Conservation (phyloP, 2,888 invertebrate genomes). For the Kryphioiulus occultus region DNA sequence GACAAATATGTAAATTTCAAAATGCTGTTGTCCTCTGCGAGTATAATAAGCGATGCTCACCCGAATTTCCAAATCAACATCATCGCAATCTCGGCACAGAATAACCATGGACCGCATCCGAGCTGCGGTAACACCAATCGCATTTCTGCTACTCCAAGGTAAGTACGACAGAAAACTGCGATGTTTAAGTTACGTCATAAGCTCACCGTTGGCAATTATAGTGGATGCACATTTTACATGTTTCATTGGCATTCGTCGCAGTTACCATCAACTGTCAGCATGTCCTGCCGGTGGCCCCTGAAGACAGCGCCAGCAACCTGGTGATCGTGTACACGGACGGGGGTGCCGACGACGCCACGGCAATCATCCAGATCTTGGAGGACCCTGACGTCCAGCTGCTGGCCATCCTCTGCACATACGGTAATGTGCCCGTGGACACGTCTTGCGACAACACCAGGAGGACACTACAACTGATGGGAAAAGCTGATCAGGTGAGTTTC, state of each 20-base stretch:
- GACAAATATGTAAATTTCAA: too few species aligned
- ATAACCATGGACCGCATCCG: background rate
- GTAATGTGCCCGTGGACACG: conserved; percentile 37
- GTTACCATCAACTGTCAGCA: background rate
- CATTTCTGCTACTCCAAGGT: background rate
- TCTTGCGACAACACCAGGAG: conserved; percentile 27
- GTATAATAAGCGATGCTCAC: background rate
- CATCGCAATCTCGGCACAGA: background rate
- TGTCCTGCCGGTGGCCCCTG: background rate
- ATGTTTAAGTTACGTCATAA: background rate
- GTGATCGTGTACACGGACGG: conserved; percentile 44
- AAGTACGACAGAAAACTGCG: background rate
- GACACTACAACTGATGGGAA: conserved; percentile 41
- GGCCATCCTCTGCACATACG: conserved; percentile 44
- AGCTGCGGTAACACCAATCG: background rate
- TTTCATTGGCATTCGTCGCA: too few species aligned
- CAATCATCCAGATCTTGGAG: conserved; percentile 37
- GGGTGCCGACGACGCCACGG: conserved; percentile 48
- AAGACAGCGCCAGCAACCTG: background rate
- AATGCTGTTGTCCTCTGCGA: too few species aligned
- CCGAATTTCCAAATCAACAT: background rate
- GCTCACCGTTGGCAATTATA: too few species aligned
- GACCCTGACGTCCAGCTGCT: conserved; percentile 33
- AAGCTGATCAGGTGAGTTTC: conserved; percentile 24
- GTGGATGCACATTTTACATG: too few species aligned